Evolutionary conservation across 2,797 vertebrate species (phyloP).

Genomic region (Parotocinclus haroldoi): DNA sequence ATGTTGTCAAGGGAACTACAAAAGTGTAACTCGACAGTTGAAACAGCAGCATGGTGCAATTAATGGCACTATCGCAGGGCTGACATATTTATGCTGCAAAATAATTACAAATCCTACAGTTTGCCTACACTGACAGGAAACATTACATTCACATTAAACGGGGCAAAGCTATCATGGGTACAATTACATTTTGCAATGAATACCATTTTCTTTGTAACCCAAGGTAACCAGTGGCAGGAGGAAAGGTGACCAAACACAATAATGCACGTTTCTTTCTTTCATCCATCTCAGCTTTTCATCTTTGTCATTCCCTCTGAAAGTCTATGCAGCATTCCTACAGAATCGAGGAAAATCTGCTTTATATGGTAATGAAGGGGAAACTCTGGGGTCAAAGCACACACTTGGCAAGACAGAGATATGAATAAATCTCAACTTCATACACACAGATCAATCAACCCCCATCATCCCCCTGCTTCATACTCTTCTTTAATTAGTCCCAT

Average conservation of each 20-base stretch:
- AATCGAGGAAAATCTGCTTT: constrained; percentile 49
- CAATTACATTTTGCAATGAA: constrained; percentile 36
- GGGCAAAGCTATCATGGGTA: constrained; percentile 15
- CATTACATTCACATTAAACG: constrained; percentile 1
- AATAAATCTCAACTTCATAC: constrained; percentile 50
- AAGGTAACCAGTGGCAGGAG: constrained; percentile 5
- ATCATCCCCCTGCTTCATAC: constrained; percentile 33
- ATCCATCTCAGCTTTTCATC: constrained; percentile 8
- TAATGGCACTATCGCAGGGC: neutral
- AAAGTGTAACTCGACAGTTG: neutral
- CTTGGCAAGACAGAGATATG: constrained; percentile 40
- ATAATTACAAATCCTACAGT: constrained; percentile 2
- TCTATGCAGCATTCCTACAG: constrained; percentile 32
- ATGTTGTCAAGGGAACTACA: neutral
- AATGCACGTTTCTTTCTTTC: constrained; percentile 18
- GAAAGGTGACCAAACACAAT: constrained; percentile 33
- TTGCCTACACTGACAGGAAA: constrained; percentile 18
- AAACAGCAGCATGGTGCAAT: neutral
- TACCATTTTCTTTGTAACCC: constrained; percentile 40
- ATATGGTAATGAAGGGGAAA: constrained; percentile 55
- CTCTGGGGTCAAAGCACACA: constrained; percentile 47
- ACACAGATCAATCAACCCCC: constrained; percentile 44
- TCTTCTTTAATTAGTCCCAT: constrained; percentile 27
- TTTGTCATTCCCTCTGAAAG: constrained; percentile 20
- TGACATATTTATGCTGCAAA: neutral